phyloP scores from a whole-genome alignment of 2,113 vertebrate species.

The Phodopus roborovskii region DNA sequence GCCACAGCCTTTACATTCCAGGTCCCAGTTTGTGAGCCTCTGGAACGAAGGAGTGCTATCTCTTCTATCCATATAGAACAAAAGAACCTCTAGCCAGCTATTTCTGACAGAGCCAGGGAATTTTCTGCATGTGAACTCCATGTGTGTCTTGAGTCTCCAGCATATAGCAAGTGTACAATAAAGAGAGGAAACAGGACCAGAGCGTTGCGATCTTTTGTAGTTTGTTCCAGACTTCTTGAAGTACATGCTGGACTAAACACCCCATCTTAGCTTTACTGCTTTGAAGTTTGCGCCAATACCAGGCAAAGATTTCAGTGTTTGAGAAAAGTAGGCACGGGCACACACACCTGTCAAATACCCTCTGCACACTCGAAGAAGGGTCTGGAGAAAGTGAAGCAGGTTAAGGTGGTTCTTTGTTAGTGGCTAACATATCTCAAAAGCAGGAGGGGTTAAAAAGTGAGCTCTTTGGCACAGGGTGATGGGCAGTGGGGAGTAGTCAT shows the following conservation, averaged over 20 bases:
- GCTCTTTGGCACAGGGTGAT: not conserved
- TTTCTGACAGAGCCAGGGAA: not conserved
- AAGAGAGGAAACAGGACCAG: not conserved
- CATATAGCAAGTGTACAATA: not conserved
- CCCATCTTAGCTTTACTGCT: not conserved
- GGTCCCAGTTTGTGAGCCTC: not conserved
- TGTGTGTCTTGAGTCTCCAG: not conserved
- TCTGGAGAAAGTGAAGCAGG: not conserved
- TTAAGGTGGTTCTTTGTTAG: not conserved
- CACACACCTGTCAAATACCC: not conserved
- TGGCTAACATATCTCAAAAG: not conserved
- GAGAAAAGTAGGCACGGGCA: not conserved
- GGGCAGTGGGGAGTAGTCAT: not conserved
- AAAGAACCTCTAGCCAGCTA: not conserved
- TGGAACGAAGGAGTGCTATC: not conserved
- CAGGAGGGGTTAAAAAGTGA: not conserved
- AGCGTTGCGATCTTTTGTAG: not conserved
- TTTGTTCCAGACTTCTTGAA: not conserved
- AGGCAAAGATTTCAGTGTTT: not conserved
- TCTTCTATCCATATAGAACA: not conserved
- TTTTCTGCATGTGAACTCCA: not conserved
- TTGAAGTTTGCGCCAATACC: not conserved
- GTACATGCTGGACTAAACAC: not conserved
- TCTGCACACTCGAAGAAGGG: constrained; percentile 1
- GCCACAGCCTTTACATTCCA: not conserved